Evolutionary conservation across 2,888 invertebrate genomes (phyloP).

Genomic region (Eupithecia inturbata): DNA sequence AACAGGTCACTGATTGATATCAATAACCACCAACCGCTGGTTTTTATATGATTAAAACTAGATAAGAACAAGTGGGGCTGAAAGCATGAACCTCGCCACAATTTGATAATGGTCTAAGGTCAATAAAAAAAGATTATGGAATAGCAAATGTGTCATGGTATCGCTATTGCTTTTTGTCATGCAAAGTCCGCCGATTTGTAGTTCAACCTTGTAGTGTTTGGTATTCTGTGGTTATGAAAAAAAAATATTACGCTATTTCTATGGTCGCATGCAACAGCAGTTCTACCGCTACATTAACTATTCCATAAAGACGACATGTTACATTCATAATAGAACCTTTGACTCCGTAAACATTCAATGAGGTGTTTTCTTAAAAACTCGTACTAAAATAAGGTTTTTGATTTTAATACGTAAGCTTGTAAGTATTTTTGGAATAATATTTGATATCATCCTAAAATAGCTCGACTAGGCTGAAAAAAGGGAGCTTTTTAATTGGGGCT

Average conservation of each 20-base stretch:
- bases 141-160: conserved; percentile 75
- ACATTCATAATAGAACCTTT: too few relatives aligned
- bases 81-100: conserved; percentile 61
- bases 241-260: background rate
- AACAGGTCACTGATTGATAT: conserved; percentile 69
- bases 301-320: background rate
- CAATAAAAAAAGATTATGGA: conserved; percentile 66
- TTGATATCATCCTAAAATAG: too few relatives aligned
- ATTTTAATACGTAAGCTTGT: too few relatives aligned
- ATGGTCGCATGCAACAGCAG: background rate
- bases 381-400: too few relatives aligned
- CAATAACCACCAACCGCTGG: conserved; percentile 57
- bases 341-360: too few relatives aligned
- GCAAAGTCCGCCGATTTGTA: conserved; percentile 38
- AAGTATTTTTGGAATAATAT: too few relatives aligned
- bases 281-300: background rate
- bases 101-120: conserved; percentile 70
- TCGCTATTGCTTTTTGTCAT: conserved; percentile 58
- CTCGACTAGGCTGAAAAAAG: too few relatives aligned
- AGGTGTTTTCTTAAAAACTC: too few relatives aligned
- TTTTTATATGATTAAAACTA: conserved; percentile 72
- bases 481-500: too few relatives aligned
- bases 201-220: background rate
- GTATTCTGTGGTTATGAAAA: conserved; percentile 2
- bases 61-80: conserved; percentile 74